Evolutionary conservation across 1,140 invertebrate genomes (phyloP), one percentile per base, ranked within the genome.

Genomic region (Oscheius sp.): DNA sequence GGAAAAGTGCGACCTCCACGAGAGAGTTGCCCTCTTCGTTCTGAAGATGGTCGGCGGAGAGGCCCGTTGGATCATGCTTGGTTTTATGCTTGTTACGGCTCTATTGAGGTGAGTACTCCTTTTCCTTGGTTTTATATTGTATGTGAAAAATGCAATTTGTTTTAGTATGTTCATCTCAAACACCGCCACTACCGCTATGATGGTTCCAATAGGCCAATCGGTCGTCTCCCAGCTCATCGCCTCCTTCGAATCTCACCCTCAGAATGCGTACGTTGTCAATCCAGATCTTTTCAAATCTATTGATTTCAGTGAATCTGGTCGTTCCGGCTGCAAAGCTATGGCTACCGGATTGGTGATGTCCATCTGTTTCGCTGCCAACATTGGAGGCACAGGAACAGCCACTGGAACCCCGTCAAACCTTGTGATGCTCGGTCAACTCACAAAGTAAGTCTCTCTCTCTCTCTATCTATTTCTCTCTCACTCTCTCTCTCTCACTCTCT

Each of bases 1-100:
- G 2, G 92, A 94, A 86, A 90, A 93, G 79, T 91, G 90, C 69
- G 90, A 91, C 82, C 85, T 94, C 3, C 92, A 94, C 76, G 90
- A 90, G 80, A 87, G 92, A 74, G 89, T 94, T 1, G 92, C 92
- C 0, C 85, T 94, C 28, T 88, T 88, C 74, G 90, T 92, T 2
- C 89, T 93, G 62, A 89, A 90, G 64, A 85, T 90, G 7, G 89
- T 93, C 36, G 93, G 93, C 42, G 78, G 86, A 3, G 85, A 86
- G 52, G 86, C 87, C 10, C 83, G 82, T 80, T 87, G 85, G 87
- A 77, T 79, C 35, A 80, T 79, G 78, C 75, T 77, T 46, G 78
- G 78, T 2, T 79, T 79, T 36, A 79, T 79, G 78, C 36, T 52
- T 3, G 70, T 79, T 58, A 78, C 72, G 29, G 77, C 77, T 20